These are phyloP conservation scores for Metellina segmentata DNA, from an alignment of 2,888 invertebrate genomes.

Conservation along the genomic window DNA sequence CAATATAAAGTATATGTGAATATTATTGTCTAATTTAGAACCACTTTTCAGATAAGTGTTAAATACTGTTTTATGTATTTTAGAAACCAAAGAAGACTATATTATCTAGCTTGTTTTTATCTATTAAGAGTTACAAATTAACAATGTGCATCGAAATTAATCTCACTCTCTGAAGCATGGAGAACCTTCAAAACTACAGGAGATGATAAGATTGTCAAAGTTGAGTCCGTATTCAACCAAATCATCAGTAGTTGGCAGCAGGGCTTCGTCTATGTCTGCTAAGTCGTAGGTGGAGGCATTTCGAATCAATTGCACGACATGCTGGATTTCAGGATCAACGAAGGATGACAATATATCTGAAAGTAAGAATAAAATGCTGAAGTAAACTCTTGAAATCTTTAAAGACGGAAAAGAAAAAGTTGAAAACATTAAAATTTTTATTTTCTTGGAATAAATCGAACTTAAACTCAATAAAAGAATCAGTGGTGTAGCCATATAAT, in stretches of 20 bases:
- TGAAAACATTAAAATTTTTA: background rate
- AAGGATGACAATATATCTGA: slow-evolving; percentile 33
- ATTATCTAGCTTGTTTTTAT: background rate
- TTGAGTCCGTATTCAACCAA: slow-evolving; percentile 56
- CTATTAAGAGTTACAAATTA: background rate
- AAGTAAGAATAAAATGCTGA: background rate
- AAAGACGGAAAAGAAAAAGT: background rate
- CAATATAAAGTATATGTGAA: no score
- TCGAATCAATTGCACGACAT: slow-evolving; percentile 38
- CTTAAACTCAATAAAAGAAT: background rate
- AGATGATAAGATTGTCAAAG: slow-evolving; percentile 63
- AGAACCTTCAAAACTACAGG: slow-evolving; percentile 67
- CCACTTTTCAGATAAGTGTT: no score
- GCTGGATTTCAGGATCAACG: slow-evolving; percentile 26
- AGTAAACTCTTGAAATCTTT: background rate
- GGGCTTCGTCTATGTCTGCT: slow-evolving; percentile 59
- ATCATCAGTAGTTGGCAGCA: slow-evolving; percentile 60
- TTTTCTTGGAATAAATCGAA: background rate
- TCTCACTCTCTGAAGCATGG: slow-evolving; percentile 60
- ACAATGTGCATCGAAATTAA: background rate
- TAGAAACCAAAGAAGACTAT: background rate
- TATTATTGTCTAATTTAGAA: no score
- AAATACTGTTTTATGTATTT: no score
- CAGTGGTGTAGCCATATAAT: background rate
- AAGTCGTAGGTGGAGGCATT: slow-evolving; percentile 41